These are phyloP conservation scores for Maccullochella peelii DNA, from an alignment of 2,113 vertebrate genomes.

Conservation along the genomic window DNA sequence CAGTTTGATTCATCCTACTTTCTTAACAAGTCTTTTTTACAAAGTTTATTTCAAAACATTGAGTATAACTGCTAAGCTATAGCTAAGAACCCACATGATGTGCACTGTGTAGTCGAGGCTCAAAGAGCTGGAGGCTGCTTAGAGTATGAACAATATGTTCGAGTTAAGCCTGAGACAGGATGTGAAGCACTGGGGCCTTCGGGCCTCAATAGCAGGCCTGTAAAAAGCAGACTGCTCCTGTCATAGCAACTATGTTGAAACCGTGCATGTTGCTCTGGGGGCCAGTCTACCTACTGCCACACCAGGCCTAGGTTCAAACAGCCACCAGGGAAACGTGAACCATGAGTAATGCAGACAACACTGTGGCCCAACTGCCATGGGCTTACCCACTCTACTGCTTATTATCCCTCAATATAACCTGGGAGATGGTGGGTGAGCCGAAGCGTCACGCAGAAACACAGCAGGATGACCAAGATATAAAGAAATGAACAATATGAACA, in stretches of 20 bases:
- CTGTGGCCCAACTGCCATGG: constrained; percentile 60
- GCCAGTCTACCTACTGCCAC: constrained; percentile 79
- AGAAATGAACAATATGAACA: constrained; percentile 51
- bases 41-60: constrained; percentile 37
- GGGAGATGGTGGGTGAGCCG: constrained; percentile 35
- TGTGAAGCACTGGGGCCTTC: constrained; percentile 74
- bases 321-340: constrained; percentile 79
- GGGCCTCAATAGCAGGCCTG: constrained; percentile 72
- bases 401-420: constrained; percentile 50
- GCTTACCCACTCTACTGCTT: constrained; percentile 62
- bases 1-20: constrained; percentile 10
- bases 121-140: constrained; percentile 66
- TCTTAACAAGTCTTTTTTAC: neutral
- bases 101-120: constrained; percentile 42
- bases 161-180: constrained; percentile 76
- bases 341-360: constrained; percentile 80
- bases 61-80: neutral
- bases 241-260: constrained; percentile 72
- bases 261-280: constrained; percentile 74
- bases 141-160: constrained; percentile 80
- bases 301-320: constrained; percentile 75
- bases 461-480: constrained; percentile 39
- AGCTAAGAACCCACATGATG: constrained; percentile 17
- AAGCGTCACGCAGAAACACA: constrained; percentile 28
- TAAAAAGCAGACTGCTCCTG: constrained; percentile 82